phyloP scores from a whole-genome alignment of 2,888 invertebrate genomes.

The Drosophila subquinaria region DNA sequence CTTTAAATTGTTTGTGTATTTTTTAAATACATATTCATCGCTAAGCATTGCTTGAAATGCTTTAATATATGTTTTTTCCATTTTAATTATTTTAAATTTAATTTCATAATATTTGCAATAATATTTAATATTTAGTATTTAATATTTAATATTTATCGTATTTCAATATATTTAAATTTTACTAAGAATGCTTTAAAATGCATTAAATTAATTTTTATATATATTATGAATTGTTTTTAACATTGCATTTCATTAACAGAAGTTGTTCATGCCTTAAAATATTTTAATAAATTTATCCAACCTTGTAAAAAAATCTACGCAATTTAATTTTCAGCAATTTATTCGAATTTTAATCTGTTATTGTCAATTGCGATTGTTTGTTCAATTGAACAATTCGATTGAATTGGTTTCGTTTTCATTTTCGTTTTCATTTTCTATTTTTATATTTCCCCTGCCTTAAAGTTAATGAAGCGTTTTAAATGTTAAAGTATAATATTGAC shows the following conservation, averaged over 20 bases:
- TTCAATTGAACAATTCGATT: constrained; percentile 36
- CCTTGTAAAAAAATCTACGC: neutral
- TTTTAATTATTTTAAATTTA: neutral
- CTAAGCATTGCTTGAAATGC: neutral
- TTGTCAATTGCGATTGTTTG: constrained; percentile 11
- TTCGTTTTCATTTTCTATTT: neutral
- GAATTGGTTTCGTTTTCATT: constrained; percentile 32
- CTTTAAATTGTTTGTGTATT: neutral
- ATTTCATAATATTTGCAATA: too few relatives aligned
- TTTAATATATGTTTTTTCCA: neutral
- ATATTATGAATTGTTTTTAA: too few relatives aligned
- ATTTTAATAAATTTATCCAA: too few relatives aligned
- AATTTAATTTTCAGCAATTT: neutral
- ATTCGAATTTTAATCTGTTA: constrained; percentile 16
- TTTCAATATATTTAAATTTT: too few relatives aligned
- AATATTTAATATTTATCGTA: too few relatives aligned
- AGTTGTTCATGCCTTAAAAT: too few relatives aligned
- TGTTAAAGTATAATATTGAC: constrained; percentile 29
- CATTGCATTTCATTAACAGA: too few relatives aligned
- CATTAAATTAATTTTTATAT: too few relatives aligned
- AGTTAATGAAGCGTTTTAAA: constrained; percentile 50
- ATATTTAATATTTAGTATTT: too few relatives aligned
- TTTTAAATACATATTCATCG: neutral
- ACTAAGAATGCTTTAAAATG: too few relatives aligned
- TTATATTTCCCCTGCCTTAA: neutral